These are phyloP conservation scores for Anthonomus grandis DNA, from an alignment of 1,140 invertebrate species.

Conservation along the genomic window DNA sequence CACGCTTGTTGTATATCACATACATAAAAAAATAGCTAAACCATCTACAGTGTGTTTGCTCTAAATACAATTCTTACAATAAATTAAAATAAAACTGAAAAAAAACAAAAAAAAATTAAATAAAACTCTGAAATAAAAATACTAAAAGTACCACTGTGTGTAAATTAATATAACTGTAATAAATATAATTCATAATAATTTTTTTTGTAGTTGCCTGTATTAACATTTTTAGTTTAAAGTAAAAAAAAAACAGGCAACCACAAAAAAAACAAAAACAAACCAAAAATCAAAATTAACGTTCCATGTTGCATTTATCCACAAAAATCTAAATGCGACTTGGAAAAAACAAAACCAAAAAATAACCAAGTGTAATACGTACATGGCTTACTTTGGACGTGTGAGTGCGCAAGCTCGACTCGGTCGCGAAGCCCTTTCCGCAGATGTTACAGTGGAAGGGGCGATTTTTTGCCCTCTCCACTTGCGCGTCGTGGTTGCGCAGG, in stretches of 20 bases:
- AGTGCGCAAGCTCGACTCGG: constrained; percentile 89
- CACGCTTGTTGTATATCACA: no score
- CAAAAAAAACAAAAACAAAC: background rate
- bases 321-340: background rate
- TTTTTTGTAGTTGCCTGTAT: background rate
- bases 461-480: constrained; percentile 92
- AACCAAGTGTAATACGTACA: constrained; percentile 56
- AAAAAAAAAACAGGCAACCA: background rate
- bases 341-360: constrained; percentile 44
- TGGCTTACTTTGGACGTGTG: constrained; percentile 94
- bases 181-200: background rate
- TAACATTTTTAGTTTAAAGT: no score
- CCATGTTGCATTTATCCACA: no score
- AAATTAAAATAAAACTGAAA: no score
- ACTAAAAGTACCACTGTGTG: background rate
- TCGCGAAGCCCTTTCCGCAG: constrained; percentile 95
- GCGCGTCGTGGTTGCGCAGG: constrained; percentile 92
- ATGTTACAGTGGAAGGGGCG: constrained; percentile 93
- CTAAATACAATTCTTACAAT: no score
- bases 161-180: background rate
- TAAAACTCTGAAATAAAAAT: no score
- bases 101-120: no score
- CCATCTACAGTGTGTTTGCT: no score
- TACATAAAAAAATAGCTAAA: no score
- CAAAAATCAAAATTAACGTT: background rate